Evolutionary conservation across 2,888 invertebrate species (phyloP).

Genomic region (Craniophora ligustri): DNA sequence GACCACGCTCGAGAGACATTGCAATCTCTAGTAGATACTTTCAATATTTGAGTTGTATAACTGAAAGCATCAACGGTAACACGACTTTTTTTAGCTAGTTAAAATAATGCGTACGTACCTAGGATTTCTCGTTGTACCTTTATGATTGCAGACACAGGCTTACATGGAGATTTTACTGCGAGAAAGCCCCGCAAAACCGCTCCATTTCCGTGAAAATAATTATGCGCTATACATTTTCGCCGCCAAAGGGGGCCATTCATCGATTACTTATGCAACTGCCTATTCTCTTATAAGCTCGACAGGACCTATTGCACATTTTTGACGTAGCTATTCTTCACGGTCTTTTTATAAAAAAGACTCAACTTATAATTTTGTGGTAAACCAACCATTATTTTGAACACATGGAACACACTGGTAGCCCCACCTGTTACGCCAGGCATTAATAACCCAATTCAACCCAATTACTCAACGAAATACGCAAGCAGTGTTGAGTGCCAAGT

Average conservation of each 20-base stretch:
- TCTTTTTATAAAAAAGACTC: background rate
- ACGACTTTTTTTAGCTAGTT: too few relatives aligned
- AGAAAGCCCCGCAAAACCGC: too few relatives aligned
- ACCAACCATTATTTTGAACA: slow-evolving; percentile 29
- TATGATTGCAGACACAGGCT: too few relatives aligned
- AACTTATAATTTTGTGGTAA: slow-evolving; percentile 24
- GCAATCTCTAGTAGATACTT: slow-evolving; percentile 34
- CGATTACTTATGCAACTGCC: slow-evolving; percentile 10
- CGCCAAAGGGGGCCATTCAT: too few relatives aligned
- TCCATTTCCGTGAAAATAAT: too few relatives aligned
- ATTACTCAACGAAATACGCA: slow-evolving; percentile 16
- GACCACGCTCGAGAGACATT: slow-evolving; percentile 23
- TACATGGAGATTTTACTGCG: too few relatives aligned
- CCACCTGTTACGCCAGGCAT: slow-evolving; percentile 42
- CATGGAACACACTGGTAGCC: slow-evolving; percentile 16
- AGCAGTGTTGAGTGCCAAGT: slow-evolving; percentile 27
- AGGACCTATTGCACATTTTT: background rate
- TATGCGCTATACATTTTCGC: too few relatives aligned
- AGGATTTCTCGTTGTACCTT: too few relatives aligned
- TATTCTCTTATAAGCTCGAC: slow-evolving; percentile 2
- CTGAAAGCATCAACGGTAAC: slow-evolving; percentile 20
- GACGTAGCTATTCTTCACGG: background rate
- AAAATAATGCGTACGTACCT: too few relatives aligned
- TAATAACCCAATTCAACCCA: slow-evolving; percentile 31
- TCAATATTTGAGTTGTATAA: slow-evolving; percentile 34